Evolutionary conservation across 2,797 vertebrate genomes (phyloP).

Genomic region (Gymnothorax reevesii): DNA sequence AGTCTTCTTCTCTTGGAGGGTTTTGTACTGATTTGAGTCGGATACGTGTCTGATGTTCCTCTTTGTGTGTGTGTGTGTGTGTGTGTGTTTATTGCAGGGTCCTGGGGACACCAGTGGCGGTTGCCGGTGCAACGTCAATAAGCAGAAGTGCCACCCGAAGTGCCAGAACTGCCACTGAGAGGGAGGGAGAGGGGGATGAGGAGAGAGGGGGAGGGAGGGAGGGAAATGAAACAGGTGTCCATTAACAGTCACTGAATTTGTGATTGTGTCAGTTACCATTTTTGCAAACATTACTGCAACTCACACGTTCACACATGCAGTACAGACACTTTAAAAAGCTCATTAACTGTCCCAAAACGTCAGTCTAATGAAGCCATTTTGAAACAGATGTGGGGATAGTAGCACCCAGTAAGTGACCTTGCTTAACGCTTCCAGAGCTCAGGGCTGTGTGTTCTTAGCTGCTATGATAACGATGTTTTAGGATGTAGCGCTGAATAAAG

Average conservation of each 20-base stretch:
- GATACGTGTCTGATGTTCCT: not conserved
- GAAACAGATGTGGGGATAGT: constrained; percentile 26
- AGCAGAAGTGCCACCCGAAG: constrained; percentile 81
- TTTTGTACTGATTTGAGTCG: not conserved
- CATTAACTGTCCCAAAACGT: not conserved
- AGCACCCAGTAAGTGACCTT: constrained; percentile 58
- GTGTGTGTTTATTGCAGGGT: constrained; percentile 68
- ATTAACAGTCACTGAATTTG: not conserved
- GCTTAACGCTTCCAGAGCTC: constrained; percentile 45
- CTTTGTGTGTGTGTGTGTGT: not conserved
- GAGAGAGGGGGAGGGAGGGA: not conserved
- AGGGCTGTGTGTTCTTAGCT: constrained; percentile 44
- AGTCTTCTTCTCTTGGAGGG: not conserved
- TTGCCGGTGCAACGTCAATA: constrained; percentile 82
- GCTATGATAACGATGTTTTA: not conserved
- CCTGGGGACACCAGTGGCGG: constrained; percentile 85
- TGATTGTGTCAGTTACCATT: constrained; percentile 17
- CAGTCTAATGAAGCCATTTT: not conserved
- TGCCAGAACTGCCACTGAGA: constrained; percentile 88
- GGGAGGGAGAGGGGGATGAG: constrained; percentile 24
- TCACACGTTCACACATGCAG: not conserved
- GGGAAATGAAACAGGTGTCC: constrained; percentile 14
- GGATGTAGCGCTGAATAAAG: not conserved
- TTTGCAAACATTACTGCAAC: not conserved
- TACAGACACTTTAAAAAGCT: not conserved